A percentile compares a stretch with the other conserved stretches of the same genome.
These are phyloP conservation scores for Hydrotaea cyrtoneurina DNA, from an alignment of 2,888 invertebrate genomes.

Conservation along the genomic window DNA sequence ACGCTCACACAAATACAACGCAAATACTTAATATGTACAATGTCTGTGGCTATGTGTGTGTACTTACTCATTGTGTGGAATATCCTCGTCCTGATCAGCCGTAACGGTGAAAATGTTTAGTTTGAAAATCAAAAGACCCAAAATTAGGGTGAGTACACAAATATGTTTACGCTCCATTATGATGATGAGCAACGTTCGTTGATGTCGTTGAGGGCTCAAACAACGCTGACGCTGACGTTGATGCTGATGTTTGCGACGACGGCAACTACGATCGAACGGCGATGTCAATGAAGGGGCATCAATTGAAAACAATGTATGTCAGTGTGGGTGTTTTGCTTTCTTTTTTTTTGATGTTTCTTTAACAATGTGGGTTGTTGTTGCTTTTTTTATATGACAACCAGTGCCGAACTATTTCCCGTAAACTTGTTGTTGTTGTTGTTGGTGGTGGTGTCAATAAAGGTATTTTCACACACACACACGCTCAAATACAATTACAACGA, in stretches of 20 bases:
- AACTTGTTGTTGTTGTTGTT: conserved; percentile 27
- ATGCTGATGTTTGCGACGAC: background rate
- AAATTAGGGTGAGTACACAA: conserved; percentile 75
- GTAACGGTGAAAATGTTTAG: conserved; percentile 74
- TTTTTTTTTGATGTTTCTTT: conserved; percentile 33
- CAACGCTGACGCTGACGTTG: background rate
- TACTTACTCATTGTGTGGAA: conserved; percentile 94
- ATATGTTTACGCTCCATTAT: conserved; percentile 75
- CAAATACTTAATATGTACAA: no score
- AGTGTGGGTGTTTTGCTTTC: conserved; percentile 10
- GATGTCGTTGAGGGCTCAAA: conserved; percentile 1
- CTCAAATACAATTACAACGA: conserved; percentile 18
- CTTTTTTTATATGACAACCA: no score
- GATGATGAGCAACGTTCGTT: background rate
- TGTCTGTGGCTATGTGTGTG: no score
- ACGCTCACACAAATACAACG: background rate
- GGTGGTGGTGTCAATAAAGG: background rate
- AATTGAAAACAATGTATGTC: background rate
- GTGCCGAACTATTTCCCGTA: conserved; percentile 24
- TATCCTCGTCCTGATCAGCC: conserved; percentile 91
- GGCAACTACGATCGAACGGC: background rate
- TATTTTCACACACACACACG: conserved; percentile 11
- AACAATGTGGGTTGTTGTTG: conserved; percentile 26
- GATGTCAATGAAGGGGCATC: conserved; percentile 14
- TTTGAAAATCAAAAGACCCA: conserved; percentile 75